phyloP scores from a whole-genome alignment of 2,888 invertebrate species.

The Sclerodermus sp. region DNA sequence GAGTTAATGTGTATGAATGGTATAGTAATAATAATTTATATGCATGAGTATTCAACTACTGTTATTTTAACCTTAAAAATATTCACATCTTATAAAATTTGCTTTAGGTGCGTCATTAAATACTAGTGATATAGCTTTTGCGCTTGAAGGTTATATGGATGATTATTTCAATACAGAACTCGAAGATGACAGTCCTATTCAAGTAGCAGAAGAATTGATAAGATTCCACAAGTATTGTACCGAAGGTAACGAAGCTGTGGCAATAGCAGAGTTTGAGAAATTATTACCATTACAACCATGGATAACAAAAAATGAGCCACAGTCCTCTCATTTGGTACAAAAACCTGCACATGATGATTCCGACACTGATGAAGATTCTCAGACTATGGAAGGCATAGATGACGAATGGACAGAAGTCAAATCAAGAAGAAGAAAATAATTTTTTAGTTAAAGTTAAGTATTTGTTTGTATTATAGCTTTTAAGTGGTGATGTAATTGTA shows the following conservation, averaged over 20 bases:
- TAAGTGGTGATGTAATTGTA: too few relatives aligned
- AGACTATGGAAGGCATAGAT: constrained; percentile 30
- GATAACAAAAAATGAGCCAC: constrained; percentile 28
- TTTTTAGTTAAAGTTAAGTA: background rate
- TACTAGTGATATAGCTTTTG: constrained; percentile 37
- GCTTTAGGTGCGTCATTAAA: constrained; percentile 35
- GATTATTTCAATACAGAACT: constrained; percentile 42
- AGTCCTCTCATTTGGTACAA: too few relatives aligned
- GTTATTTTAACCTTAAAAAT: background rate
- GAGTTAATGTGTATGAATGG: constrained; percentile 47
- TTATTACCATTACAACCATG: constrained; percentile 43
- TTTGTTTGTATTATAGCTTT: background rate
- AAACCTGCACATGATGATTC: constrained; percentile 11
- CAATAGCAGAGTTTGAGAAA: constrained; percentile 36
- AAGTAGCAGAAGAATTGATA: constrained; percentile 47
- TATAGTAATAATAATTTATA: constrained; percentile 15
- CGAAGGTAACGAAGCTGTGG: constrained; percentile 28
- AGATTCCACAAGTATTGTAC: constrained; percentile 39
- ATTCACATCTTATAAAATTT: background rate
- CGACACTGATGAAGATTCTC: constrained; percentile 21
- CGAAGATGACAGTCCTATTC: constrained; percentile 43
- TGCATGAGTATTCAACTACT: background rate
- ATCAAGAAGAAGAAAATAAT: constrained; percentile 39
- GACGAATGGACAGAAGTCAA: constrained; percentile 47
- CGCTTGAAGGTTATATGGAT: constrained; percentile 49